Percentiles rank a stretch among this genome's conserved stretches.
Conservation (phyloP, 2,797 vertebrate species). For the Typhlichthys eigenmanni region DNA sequence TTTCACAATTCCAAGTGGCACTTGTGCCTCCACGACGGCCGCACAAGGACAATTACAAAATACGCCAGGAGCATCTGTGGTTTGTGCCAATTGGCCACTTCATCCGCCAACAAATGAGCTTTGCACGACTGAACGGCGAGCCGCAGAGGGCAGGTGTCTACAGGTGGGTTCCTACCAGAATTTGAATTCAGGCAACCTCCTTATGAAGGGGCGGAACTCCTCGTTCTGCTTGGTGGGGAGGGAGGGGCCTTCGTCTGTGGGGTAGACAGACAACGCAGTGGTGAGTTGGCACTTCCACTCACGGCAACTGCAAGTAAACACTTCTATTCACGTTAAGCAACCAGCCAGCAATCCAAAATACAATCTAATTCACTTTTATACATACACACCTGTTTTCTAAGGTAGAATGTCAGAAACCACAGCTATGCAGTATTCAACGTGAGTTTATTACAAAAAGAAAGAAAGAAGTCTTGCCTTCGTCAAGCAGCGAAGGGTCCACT, state of each 20-base stretch:
- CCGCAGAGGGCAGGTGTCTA: constrained; percentile 17
- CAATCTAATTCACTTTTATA: neutral
- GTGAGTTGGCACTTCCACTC: neutral
- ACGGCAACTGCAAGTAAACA: neutral
- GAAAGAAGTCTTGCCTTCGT: constrained; percentile 85
- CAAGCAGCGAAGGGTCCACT: constrained; percentile 98
- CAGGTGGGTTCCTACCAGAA: constrained; percentile 87
- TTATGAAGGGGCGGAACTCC: constrained; percentile 97
- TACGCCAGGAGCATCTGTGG: neutral
- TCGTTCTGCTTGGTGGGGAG: constrained; percentile 98
- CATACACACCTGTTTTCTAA: neutral
- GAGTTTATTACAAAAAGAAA: neutral
- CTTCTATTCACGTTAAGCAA: too few species aligned
- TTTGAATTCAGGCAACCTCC: constrained; percentile 98
- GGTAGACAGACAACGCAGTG: constrained; percentile 1
- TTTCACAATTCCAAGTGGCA: neutral
- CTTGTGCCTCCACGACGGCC: constrained; percentile 6
- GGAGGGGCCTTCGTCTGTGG: constrained; percentile 91
- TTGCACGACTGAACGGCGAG: constrained; percentile 13
- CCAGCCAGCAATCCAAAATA: neutral
- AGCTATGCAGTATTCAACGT: neutral
- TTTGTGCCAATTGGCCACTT: constrained; percentile 14
- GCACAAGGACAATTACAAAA: neutral
- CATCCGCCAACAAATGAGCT: constrained; percentile 23
- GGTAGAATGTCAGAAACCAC: too few species aligned